Percentiles rank a stretch among this genome's conserved stretches.
These are phyloP conservation scores for Phortica magna DNA, from an alignment of 2,888 invertebrate genomes.

Conservation along the genomic window DNA sequence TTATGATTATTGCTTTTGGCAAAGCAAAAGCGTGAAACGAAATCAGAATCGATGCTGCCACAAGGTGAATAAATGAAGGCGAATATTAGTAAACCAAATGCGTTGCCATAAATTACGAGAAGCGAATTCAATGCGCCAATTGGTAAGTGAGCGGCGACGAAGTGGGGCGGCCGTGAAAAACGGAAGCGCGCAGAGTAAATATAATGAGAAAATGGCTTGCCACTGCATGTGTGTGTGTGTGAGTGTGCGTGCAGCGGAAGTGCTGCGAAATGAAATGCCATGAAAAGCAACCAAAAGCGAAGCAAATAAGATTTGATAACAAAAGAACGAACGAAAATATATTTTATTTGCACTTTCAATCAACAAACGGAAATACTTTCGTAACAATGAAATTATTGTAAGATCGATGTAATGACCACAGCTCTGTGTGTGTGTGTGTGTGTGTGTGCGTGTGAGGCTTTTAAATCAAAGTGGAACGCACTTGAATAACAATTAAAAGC, in stretches of 20 bases:
- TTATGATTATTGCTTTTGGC: slow-evolving; percentile 71
- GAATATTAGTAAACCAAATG: slow-evolving; percentile 68
- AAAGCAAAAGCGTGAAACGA: slow-evolving; percentile 36
- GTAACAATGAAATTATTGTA: slow-evolving; percentile 58
- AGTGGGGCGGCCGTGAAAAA: slow-evolving; percentile 13
- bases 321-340: slow-evolving; percentile 29
- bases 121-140: slow-evolving; percentile 58
- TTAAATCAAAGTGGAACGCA: background rate
- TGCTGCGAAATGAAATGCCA: slow-evolving; percentile 51
- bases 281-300: background rate
- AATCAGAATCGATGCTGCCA: slow-evolving; percentile 51
- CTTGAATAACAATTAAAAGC: background rate
- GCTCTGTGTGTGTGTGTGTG: background rate
- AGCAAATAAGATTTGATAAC: background rate
- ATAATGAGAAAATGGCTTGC: slow-evolving; percentile 58
- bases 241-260: slow-evolving; percentile 66
- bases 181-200: slow-evolving; percentile 42
- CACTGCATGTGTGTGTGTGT: no score
- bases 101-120: slow-evolving; percentile 70
- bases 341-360: slow-evolving; percentile 67
- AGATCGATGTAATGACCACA: slow-evolving; percentile 55
- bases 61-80: background rate
- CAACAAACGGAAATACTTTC: slow-evolving; percentile 59
- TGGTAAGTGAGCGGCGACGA: slow-evolving; percentile 30
- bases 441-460: background rate